Evolutionary conservation across 2,113 vertebrate species (phyloP), one percentile per base, ranked within the genome.

Genomic region (Sceloporus undulatus): DNA sequence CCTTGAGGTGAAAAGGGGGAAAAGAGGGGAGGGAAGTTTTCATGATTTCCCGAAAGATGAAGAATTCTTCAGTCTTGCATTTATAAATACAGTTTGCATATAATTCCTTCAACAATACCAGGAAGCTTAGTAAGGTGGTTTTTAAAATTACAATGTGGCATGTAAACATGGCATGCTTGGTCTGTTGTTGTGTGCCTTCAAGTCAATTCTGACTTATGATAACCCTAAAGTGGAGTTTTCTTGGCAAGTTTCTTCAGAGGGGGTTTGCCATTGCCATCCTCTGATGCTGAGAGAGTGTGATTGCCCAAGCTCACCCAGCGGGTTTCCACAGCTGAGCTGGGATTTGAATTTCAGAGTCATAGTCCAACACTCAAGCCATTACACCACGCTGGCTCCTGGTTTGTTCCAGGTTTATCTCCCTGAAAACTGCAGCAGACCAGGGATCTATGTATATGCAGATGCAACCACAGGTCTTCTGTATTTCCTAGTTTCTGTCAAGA

Each of bases 1-100:
- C 97, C 99, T 99, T 92, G 82, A 87, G 88, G 92, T 93, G 88
- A 77, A 83, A 76, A 79, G 25, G 84, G 87, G 87, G 84, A 87
- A 85, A 83, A 48, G 88, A 95, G 48, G 34, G 94, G 79, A 87
- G 92, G 74, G 82, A 10, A 91, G 70, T 38, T 73, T 91, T 66
- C 82, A 85, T 66, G 87, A 66, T 85, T 85, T 88, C 89, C 42
- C 92, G 74, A 89, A 92, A 95, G 93, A 91, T 18, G 87, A 87
- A 94, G 83, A 79, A 84, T 89, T 21, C 40, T 62, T 13, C 70
- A 85, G 40, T 87, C 82, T 54, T 48, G 42, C 29, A 79, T 85
- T 56, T 59, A 59, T 59, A 2, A 10, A 23, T 92, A 89, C 19
- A 56, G 62, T 78, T 90, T 81, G n/a, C 73, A 90, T 13, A 85